A percentile compares a stretch with the other conserved stretches of the same genome.
Conservation (phyloP, 2,888 invertebrate species). For the Phasia obesa region DNA sequence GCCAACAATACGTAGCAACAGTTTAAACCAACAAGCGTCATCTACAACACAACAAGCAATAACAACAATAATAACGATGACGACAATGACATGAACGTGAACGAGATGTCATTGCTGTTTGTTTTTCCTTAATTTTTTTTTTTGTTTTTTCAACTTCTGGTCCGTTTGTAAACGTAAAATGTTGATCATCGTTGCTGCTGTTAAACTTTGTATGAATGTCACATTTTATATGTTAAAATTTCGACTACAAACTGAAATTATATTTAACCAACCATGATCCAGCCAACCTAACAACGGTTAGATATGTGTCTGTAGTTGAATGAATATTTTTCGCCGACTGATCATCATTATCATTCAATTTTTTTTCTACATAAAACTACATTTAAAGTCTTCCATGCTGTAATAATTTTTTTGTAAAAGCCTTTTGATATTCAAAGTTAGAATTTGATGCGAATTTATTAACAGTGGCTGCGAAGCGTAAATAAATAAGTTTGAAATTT, state of each 20-base stretch:
- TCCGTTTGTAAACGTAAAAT: slow-evolving; percentile 37
- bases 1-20: slow-evolving; percentile 38
- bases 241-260: slow-evolving; percentile 33
- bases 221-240: slow-evolving; percentile 49
- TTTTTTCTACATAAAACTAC: neutral
- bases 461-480: slow-evolving; percentile 55
- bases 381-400: slow-evolving; percentile 1
- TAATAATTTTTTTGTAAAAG: slow-evolving; percentile 49
- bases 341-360: slow-evolving; percentile 33
- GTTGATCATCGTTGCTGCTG: slow-evolving; percentile 28
- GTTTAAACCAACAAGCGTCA: slow-evolving; percentile 49
- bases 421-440: slow-evolving; percentile 51
- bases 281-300: slow-evolving; percentile 2
- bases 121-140: slow-evolving; percentile 54
- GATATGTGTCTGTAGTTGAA: no score
- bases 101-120: slow-evolving; percentile 72
- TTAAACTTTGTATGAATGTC: slow-evolving; percentile 6
- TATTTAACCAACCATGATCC: neutral
- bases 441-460: slow-evolving; percentile 51
- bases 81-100: slow-evolving; percentile 72
- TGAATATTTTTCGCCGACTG: slow-evolving; percentile 39
- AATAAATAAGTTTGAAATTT: slow-evolving; percentile 30
- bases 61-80: slow-evolving; percentile 66
- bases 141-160: slow-evolving; percentile 9
- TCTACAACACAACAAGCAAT: slow-evolving; percentile 54